phyloP scores from a whole-genome alignment of 2,888 invertebrate species.

The Rhopalosiphum nymphaeae region DNA sequence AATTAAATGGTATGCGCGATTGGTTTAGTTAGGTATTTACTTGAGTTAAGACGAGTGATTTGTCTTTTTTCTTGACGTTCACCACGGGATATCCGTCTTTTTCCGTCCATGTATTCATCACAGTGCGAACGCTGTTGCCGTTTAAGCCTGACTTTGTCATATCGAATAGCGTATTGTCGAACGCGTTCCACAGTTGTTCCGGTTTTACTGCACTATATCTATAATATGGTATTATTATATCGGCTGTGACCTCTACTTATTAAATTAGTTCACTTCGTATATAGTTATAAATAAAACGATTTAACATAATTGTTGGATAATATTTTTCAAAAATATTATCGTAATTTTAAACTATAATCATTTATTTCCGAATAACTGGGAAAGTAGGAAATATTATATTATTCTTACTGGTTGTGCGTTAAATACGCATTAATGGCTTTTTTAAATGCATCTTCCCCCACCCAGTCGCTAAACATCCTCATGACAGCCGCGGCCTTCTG shows the following conservation, averaged over 20 bases:
- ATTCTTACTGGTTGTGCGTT: conserved; percentile 69
- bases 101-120: conserved; percentile 91
- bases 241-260: background rate
- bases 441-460: conserved; percentile 81
- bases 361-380: background rate
- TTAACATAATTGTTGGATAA: background rate
- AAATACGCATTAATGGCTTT: conserved; percentile 78
- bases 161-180: conserved; percentile 76
- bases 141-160: conserved; percentile 72
- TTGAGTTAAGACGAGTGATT: conserved; percentile 72
- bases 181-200: conserved; percentile 66
- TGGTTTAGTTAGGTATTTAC: conserved; percentile 68
- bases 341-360: background rate
- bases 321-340: background rate
- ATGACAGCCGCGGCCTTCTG: conserved; percentile 78
- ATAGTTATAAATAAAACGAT: background rate
- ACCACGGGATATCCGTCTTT: conserved; percentile 88
- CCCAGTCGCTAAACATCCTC: conserved; percentile 89
- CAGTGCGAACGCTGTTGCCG: conserved; percentile 76
- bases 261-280: background rate
- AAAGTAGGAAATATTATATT: background rate
- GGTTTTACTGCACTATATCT: conserved; percentile 61
- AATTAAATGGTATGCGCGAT: background rate
- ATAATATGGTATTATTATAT: background rate
- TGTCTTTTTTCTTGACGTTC: conserved; percentile 74